These are phyloP conservation scores for Vidua chalybeata DNA, from an alignment of 2,113 vertebrate species.

Conservation along the genomic window DNA sequence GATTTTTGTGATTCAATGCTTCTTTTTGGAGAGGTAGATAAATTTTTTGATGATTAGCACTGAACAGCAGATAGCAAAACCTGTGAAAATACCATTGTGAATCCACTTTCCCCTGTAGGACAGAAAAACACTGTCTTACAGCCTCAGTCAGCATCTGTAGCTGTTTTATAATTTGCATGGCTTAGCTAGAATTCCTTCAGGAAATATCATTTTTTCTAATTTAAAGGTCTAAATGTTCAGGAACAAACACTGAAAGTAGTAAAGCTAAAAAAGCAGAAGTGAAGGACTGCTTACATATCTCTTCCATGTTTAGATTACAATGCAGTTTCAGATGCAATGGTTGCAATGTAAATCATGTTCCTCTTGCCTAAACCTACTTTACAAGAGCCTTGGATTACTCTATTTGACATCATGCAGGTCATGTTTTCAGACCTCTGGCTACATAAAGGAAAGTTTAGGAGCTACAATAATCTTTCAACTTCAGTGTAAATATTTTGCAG, in stretches of 20 bases:
- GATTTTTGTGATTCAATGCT: not conserved
- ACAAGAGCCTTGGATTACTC: not conserved
- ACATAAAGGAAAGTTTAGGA: not conserved
- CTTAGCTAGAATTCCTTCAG: not conserved
- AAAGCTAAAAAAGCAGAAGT: not conserved
- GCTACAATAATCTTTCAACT: not conserved
- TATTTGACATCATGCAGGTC: not conserved
- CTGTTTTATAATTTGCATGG: not conserved
- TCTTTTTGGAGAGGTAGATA: not conserved
- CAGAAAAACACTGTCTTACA: not conserved
- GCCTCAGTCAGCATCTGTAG: not conserved
- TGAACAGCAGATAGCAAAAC: not conserved
- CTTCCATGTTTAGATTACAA: not conserved
- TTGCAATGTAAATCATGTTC: not conserved
- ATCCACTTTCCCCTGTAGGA: not conserved
- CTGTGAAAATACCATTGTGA: not conserved
- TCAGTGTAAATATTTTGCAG: not conserved
- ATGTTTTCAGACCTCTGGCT: not conserved
- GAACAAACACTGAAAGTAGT: not conserved
- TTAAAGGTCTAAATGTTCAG: not conserved
- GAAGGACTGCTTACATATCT: fast-evolving
- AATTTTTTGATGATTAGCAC: not conserved
- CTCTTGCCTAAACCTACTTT: not conserved
- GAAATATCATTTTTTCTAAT: not conserved
- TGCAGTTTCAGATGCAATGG: not conserved